Evolutionary conservation across 2,888 invertebrate genomes (phyloP).

Genomic region (Saturnia japonica): DNA sequence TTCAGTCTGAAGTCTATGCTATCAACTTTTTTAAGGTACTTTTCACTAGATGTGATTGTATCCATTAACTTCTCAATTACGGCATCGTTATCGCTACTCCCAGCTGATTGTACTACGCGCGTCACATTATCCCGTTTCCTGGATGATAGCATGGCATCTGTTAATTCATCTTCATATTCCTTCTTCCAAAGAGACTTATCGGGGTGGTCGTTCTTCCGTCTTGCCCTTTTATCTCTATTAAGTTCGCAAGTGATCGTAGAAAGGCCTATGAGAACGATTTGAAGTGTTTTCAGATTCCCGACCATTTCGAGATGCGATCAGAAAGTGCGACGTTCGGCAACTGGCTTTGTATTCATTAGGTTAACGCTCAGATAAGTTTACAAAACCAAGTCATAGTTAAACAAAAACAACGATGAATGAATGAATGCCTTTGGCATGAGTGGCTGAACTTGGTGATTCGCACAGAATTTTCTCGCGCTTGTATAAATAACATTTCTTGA

Average conservation of each 20-base stretch:
- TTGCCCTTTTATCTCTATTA: conserved; percentile 41
- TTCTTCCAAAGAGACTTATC: conserved; percentile 69
- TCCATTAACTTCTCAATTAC: conserved; percentile 71
- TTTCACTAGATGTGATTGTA: conserved; percentile 68
- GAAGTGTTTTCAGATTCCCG: conserved; percentile 36
- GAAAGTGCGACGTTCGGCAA: conserved; percentile 40
- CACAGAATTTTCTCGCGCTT: conserved; percentile 41
- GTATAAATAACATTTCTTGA: conserved; percentile 40
- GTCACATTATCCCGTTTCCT: conserved; percentile 56
- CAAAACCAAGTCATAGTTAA: conserved; percentile 44
- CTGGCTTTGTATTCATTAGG: conserved; percentile 35
- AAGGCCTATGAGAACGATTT: conserved; percentile 38
- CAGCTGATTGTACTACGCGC: conserved; percentile 45
- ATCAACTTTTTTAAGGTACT: conserved; percentile 73
- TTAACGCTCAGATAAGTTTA: conserved; percentile 45
- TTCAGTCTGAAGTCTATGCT: conserved; percentile 71
- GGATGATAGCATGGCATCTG: conserved; percentile 58
- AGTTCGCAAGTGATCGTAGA: conserved; percentile 42
- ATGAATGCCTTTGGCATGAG: conserved; percentile 43
- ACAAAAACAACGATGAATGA: conserved; percentile 49
- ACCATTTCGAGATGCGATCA: conserved; percentile 55
- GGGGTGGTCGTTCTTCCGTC: conserved; percentile 46
- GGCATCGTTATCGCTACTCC: conserved; percentile 55
- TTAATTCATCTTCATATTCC: conserved; percentile 70
- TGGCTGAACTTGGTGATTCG: conserved; percentile 43